These are phyloP conservation scores for Hydriomena furcata DNA, from an alignment of 2,888 invertebrate genomes.

Conservation along the genomic window DNA sequence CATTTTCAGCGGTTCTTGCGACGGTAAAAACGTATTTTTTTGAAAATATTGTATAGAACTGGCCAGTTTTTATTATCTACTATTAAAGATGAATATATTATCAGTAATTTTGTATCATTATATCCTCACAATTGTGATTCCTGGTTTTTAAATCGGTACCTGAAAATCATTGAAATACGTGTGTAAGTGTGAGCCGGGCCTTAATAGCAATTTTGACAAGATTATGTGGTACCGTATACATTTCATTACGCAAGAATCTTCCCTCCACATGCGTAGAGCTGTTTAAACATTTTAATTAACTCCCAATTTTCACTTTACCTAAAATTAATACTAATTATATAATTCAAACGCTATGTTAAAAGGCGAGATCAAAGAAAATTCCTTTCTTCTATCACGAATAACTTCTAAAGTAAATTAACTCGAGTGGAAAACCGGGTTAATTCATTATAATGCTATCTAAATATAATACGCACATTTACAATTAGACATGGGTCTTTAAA, in stretches of 20 bases:
- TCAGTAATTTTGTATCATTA: too few species aligned
- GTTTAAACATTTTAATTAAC: conserved; percentile 49
- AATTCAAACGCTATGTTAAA: conserved; percentile 51
- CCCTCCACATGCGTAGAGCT: conserved; percentile 15
- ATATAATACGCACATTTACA: neutral
- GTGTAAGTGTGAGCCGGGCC: too few species aligned
- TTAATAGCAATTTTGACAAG: conserved; percentile 24
- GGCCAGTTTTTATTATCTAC: too few species aligned
- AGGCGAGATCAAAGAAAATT: conserved; percentile 52
- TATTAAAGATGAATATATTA: too few species aligned
- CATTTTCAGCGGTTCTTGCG: too few species aligned
- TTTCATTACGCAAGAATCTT: conserved; percentile 20
- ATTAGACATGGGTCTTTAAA: too few species aligned
- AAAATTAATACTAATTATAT: conserved; percentile 55
- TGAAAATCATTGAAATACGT: too few species aligned
- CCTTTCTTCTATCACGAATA: conserved; percentile 47
- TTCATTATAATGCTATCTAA: neutral
- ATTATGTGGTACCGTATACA: conserved; percentile 19
- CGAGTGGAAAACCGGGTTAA: conserved; percentile 42
- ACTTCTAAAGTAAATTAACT: conserved; percentile 54
- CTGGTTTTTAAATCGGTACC: too few species aligned
- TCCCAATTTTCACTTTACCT: conserved; percentile 45
- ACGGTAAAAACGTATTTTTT: too few species aligned
- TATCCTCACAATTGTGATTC: too few species aligned
- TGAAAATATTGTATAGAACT: too few species aligned